A percentile compares a stretch with the other conserved stretches of the same genome.
Evolutionary conservation across 2,113 vertebrate species (phyloP).

Genomic region (Eleginops maclovinus): DNA sequence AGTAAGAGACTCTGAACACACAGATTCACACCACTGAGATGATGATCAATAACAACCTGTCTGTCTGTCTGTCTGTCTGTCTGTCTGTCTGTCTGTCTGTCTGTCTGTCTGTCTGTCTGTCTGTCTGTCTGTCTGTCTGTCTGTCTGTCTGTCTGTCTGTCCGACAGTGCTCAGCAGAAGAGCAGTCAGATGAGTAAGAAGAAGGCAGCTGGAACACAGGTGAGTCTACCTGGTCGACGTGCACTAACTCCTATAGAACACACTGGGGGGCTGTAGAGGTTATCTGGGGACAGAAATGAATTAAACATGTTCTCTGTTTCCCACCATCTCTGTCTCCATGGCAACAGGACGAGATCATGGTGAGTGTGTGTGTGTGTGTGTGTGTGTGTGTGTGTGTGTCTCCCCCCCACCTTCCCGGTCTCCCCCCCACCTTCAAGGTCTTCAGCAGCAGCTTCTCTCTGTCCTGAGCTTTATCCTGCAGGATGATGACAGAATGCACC

Average conservation of each 20-base stretch:
- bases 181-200: slow-evolving; percentile 97
- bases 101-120: neutral
- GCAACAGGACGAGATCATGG: slow-evolving; percentile 77
- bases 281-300: no score
- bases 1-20: slow-evolving; percentile 52
- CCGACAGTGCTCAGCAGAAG: slow-evolving; percentile 92
- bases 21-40: neutral
- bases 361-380: neutral
- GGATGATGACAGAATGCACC: slow-evolving; percentile 96
- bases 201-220: slow-evolving; percentile 96
- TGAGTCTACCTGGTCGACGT: slow-evolving; percentile 53
- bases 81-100: neutral
- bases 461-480: slow-evolving; percentile 95
- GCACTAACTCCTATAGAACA: no score
- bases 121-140: slow-evolving; percentile 21
- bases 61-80: neutral
- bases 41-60: no score
- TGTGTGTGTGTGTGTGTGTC: neutral
- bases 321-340: slow-evolving; percentile 34
- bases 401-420: no score
- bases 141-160: slow-evolving; percentile 13
- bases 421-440: slow-evolving; percentile 93
- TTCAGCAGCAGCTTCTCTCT: slow-evolving; percentile 92
- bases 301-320: neutral
- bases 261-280: no score